Evolutionary conservation across 1,140 invertebrate genomes (phyloP), one percentile per base, ranked within the genome.

Genomic region (Atta texana): DNA sequence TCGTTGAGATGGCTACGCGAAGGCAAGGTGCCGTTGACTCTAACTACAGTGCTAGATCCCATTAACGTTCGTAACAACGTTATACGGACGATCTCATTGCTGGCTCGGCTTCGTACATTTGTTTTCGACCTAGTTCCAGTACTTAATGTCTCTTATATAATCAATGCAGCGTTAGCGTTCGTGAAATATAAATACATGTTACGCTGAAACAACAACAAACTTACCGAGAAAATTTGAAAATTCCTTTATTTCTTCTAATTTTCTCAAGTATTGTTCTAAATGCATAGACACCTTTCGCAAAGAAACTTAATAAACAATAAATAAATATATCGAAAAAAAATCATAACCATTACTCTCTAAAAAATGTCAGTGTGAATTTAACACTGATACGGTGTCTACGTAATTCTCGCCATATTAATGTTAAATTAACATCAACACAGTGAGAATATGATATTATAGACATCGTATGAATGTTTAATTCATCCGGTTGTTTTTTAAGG

Each of bases 81-180:
- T 86, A 89, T 85, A 90, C 87, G 63, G 68, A 76, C 78, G 63
- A 88, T 69, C 78, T 89, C 89, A 87, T 91, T 85, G 68, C 28
- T 31, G 39, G 34, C 10, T 82, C 34, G 44, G 51, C 51, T 53
- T 69, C 63, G 44, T 80, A 81, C 80, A 78, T 91, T 91, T 89
- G 88, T 91, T 91, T 91, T 86, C 82, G 86, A 91, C 90, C 88
- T 55, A 91, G 77, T 91, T 91, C 66, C 53, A 63, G 39, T 59
- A 76, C 78, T 81, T 85, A 85, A 76, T 86, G 85, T 78, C 71
- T 51, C 74, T 81, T 85, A 89, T 91, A 74, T 39, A 91, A 88
- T 85, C 89, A 88, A 89, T 88, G 61, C 31, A 39, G n/a, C 6
- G 74, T 51, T 69, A 59, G 49, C 69, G 14, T n/a, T 72, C 24